These are phyloP conservation scores for Alcis repandata DNA, from an alignment of 2,888 invertebrate genomes.

Conservation along the genomic window DNA sequence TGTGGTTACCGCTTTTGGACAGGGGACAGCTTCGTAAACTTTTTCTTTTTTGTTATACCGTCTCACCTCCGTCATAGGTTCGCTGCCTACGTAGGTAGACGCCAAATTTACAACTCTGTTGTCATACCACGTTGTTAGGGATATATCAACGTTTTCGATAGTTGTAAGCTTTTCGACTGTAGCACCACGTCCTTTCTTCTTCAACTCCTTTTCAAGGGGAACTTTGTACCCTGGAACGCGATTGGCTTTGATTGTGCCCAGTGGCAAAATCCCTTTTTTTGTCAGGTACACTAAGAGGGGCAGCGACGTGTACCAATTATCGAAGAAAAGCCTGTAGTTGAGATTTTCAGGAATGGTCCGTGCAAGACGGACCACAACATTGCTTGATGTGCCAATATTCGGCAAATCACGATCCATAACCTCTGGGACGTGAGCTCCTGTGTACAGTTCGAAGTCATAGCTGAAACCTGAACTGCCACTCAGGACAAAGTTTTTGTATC, in stretches of 20 bases:
- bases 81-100: slow-evolving; percentile 32
- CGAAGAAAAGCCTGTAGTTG: slow-evolving; percentile 1
- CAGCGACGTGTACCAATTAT: slow-evolving; percentile 13
- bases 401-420: neutral
- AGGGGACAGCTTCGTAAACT: neutral
- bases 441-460: slow-evolving; percentile 42
- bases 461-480: slow-evolving; percentile 57
- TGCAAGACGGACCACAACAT: slow-evolving; percentile 24
- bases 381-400: slow-evolving; percentile 10
- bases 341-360: slow-evolving; percentile 20
- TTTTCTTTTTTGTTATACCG: slow-evolving; percentile 13
- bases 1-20: slow-evolving; percentile 20
- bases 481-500: slow-evolving; percentile 55
- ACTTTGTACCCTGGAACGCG: slow-evolving; percentile 11
- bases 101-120: slow-evolving; percentile 33
- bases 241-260: slow-evolving; percentile 28
- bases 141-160: slow-evolving; percentile 19
- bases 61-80: slow-evolving; percentile 14
- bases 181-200: slow-evolving; percentile 17
- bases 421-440: slow-evolving; percentile 11
- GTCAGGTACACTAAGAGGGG: slow-evolving; percentile 9
- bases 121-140: slow-evolving; percentile 31
- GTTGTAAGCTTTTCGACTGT: slow-evolving; percentile 22
- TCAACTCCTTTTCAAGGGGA: slow-evolving; percentile 17
- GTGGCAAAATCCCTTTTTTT: slow-evolving; percentile 25